phyloP scores from a whole-genome alignment of 2,113 vertebrate genomes.

The Aegotheles bennettii region DNA sequence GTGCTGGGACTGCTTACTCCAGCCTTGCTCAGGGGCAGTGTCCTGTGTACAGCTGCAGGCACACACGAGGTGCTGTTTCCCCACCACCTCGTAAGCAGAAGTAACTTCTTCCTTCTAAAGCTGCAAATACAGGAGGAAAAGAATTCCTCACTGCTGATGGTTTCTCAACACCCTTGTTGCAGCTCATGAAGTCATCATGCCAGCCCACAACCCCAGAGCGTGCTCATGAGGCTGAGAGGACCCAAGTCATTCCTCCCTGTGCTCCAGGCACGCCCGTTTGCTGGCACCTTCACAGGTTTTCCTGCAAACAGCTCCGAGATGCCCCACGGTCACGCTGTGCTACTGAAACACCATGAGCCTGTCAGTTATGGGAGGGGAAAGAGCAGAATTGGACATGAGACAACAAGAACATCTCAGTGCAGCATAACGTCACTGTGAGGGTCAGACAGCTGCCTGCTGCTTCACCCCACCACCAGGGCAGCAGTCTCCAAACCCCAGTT shows the following conservation, averaged over 20 bases:
- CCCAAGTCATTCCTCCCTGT: fast-evolving
- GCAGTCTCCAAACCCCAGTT: not conserved
- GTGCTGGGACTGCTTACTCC: not conserved
- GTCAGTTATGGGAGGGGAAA: not conserved
- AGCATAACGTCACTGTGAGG: fast-evolving
- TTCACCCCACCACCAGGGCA: fast-evolving
- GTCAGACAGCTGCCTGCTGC: fast-evolving
- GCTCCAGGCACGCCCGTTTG: not conserved
- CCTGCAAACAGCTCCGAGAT: not conserved
- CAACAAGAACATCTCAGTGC: not conserved
- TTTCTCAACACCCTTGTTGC: not conserved
- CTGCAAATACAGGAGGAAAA: not conserved
- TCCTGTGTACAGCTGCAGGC: not conserved
- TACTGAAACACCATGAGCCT: fast-evolving
- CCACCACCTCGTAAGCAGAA: not conserved
- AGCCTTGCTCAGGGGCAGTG: not conserved
- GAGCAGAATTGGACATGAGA: fast-evolving
- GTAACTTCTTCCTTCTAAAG: not conserved
- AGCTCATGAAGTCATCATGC: not conserved
- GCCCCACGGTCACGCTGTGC: not conserved
- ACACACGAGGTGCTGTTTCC: fast-evolving
- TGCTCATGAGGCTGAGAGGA: not conserved
- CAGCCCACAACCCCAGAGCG: not conserved
- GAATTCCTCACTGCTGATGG: not conserved
- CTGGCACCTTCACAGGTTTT: not conserved